Percentiles rank a stretch among this genome's conserved stretches.
These are phyloP conservation scores for Tenodera sinensis DNA, from an alignment of 2,888 invertebrate species.

Conservation along the genomic window DNA sequence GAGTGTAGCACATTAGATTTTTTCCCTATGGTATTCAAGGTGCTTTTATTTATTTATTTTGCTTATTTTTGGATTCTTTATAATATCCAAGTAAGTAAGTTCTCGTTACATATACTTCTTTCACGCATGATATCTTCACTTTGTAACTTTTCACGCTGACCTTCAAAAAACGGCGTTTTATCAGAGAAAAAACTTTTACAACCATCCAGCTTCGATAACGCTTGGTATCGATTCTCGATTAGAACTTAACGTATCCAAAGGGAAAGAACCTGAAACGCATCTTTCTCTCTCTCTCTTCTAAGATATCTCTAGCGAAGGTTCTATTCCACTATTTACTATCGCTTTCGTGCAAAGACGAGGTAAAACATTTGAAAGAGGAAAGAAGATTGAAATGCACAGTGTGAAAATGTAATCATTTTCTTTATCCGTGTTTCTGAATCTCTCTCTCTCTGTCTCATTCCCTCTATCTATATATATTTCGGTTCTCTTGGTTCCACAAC, in stretches of 20 bases:
- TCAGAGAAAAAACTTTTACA: neutral
- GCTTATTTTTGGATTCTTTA: too few relatives aligned
- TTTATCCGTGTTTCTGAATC: neutral
- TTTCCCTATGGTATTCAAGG: too few relatives aligned
- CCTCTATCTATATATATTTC: neutral
- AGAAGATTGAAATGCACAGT: conserved; percentile 11
- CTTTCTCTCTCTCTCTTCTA: neutral
- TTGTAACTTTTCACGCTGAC: neutral
- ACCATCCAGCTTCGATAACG: conserved; percentile 10
- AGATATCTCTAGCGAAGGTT: neutral
- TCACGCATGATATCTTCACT: neutral
- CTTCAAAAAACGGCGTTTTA: neutral
- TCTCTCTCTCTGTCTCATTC: neutral
- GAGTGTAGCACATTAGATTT: too few relatives aligned
- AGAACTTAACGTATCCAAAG: conserved; percentile 13
- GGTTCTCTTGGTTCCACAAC: neutral
- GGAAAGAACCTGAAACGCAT: conserved; percentile 12
- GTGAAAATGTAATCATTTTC: conserved; percentile 7
- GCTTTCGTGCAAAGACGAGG: neutral
- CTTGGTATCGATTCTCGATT: conserved; percentile 27
- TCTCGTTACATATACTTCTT: too few relatives aligned
- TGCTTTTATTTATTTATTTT: too few relatives aligned
- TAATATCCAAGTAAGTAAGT: too few relatives aligned
- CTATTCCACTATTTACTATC: too few relatives aligned
- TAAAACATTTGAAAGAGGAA: neutral